Evolutionary conservation across 2,888 invertebrate species (phyloP).

Genomic region (Drosophila affinis): DNA sequence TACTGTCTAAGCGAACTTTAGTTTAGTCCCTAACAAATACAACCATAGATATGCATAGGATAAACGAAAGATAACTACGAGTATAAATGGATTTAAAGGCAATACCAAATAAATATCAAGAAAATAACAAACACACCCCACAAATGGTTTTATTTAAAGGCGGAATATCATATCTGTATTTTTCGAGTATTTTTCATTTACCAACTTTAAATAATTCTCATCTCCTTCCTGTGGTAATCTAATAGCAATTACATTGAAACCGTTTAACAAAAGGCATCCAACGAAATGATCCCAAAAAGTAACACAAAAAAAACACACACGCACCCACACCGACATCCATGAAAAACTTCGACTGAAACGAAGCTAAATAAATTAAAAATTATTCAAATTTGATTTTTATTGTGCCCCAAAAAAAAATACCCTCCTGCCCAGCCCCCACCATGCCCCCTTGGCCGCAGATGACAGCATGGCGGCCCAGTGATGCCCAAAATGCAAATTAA

Average conservation of each 20-base stretch:
- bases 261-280: constrained; percentile 33
- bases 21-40: constrained; percentile 7
- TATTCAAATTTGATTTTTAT: constrained; percentile 78
- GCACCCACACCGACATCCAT: not conserved
- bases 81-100: constrained; percentile 36
- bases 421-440: constrained; percentile 1
- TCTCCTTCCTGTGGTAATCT: constrained; percentile 35
- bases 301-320: constrained; percentile 19
- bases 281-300: constrained; percentile 24
- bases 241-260: constrained; percentile 57
- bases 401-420: constrained; percentile 27
- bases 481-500: constrained; percentile 73
- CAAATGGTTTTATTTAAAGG: not conserved
- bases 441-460: constrained; percentile 23
- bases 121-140: constrained; percentile 7
- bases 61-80: constrained; percentile 21
- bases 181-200: constrained; percentile 1
- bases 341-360: constrained; percentile 17
- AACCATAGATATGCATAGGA: constrained; percentile 12
- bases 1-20: constrained; percentile 33
- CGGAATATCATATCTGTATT: too few relatives aligned
- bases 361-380: constrained; percentile 75
- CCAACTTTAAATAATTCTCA: not conserved
- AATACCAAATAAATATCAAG: constrained; percentile 38
- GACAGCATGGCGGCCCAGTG: constrained; percentile 38